These are phyloP conservation scores for Cantharis rufa DNA, from an alignment of 2,888 invertebrate genomes.

Conservation along the genomic window DNA sequence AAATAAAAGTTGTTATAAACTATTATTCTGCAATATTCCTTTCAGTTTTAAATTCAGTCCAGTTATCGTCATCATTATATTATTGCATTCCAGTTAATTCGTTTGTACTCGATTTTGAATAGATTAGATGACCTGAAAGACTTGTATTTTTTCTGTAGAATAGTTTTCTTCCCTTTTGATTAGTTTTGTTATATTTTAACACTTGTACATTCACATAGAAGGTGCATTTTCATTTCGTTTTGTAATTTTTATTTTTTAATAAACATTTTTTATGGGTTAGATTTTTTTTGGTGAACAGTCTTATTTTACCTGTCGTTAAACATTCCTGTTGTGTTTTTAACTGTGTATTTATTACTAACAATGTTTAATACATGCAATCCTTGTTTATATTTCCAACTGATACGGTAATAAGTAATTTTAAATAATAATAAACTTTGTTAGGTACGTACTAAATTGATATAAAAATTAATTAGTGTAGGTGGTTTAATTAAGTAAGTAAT, in stretches of 20 bases:
- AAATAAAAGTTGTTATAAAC: too few species aligned
- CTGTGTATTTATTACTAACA: slow-evolving; percentile 4
- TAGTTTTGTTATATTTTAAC: neutral
- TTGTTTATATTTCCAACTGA: neutral
- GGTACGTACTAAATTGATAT: neutral
- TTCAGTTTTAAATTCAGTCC: neutral
- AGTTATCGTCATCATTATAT: neutral
- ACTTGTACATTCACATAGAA: neutral
- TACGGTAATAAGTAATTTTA: neutral
- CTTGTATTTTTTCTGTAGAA: neutral
- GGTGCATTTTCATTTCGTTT: slow-evolving; percentile 2
- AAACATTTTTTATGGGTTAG: slow-evolving; percentile 14
- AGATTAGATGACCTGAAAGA: neutral
- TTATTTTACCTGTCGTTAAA: neutral
- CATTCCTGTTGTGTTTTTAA: neutral
- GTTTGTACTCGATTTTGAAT: neutral
- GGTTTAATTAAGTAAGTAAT: neutral
- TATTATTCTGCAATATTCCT: neutral
- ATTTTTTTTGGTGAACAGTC: slow-evolving; percentile 17
- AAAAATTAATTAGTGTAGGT: neutral
- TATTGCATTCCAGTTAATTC: neutral
- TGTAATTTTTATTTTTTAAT: slow-evolving; percentile 20
- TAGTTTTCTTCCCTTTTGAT: neutral
- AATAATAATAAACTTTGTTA: neutral
- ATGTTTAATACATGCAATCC: neutral